Percentiles rank a stretch among this genome's conserved stretches.
Conservation (phyloP, 2,113 vertebrate species). For the Dascyllus trimaculatus region DNA sequence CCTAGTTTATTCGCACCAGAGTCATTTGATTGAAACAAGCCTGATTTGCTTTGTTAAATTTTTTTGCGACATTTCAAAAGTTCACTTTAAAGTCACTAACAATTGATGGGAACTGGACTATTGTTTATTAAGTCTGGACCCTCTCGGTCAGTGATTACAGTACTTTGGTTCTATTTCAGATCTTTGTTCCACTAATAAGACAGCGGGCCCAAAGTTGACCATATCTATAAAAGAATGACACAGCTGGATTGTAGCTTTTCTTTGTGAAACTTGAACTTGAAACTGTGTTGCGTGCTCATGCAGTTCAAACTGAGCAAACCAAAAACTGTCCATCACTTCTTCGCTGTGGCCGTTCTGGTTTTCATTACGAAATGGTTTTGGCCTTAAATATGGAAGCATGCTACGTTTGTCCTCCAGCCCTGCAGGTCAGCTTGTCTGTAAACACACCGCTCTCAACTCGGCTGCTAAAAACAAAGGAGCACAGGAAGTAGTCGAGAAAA, state of each 20-base stretch:
- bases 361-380: slow-evolving; percentile 49
- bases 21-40: too few species aligned
- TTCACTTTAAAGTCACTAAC: too few species aligned
- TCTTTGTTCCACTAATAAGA: slow-evolving; percentile 10
- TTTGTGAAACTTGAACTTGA: slow-evolving; percentile 54
- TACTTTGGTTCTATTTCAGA: slow-evolving; percentile 1
- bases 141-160: neutral
- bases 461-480: slow-evolving; percentile 26
- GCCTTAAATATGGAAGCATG: slow-evolving; percentile 36
- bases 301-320: slow-evolving; percentile 22
- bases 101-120: neutral
- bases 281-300: slow-evolving; percentile 11
- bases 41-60: too few species aligned
- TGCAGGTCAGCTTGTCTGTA: slow-evolving; percentile 43
- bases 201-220: neutral
- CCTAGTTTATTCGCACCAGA: too few species aligned
- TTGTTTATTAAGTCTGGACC: slow-evolving; percentile 32
- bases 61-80: too few species aligned
- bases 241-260: slow-evolving; percentile 24
- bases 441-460: slow-evolving; percentile 70
- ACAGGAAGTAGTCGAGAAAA: slow-evolving; percentile 44
- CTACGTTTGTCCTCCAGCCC: slow-evolving; percentile 42
- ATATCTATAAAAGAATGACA: slow-evolving; percentile 16
- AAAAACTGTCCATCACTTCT: slow-evolving; percentile 53
- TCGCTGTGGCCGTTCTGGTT: slow-evolving; percentile 25